Conservation (phyloP, 2,113 vertebrate genomes). For the Strix uralensis region DNA sequence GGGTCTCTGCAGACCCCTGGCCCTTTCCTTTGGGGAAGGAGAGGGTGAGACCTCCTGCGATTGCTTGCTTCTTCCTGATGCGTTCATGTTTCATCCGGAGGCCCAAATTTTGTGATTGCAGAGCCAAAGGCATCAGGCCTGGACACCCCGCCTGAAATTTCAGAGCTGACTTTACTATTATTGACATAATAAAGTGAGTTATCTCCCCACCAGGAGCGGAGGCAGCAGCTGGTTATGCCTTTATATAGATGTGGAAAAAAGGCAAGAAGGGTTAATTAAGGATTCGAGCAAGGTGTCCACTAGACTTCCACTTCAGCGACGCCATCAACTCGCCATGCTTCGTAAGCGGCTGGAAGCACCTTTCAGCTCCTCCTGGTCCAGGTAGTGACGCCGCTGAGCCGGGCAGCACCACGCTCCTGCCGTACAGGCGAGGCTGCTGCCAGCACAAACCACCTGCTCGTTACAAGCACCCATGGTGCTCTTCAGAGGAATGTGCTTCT, state of each 20-base stretch:
- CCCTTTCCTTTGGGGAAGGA: not conserved
- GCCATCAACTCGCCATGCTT: not conserved
- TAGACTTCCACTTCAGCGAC: not conserved
- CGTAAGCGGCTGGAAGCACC: not conserved
- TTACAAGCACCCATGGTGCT: not conserved
- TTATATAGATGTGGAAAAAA: not conserved
- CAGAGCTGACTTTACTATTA: not conserved
- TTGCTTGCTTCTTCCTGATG: not conserved
- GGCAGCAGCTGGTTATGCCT: not conserved
- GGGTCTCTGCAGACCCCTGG: not conserved
- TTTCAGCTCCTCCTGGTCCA: not conserved
- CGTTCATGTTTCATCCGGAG: not conserved
- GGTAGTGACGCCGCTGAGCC: fast-evolving
- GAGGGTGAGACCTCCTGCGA: not conserved
- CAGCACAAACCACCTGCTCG: not conserved
- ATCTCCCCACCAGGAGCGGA: not conserved
- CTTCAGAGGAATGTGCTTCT: not conserved
- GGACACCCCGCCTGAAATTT: not conserved
- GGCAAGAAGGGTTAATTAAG: not conserved
- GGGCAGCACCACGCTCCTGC: not conserved
- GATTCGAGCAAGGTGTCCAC: not conserved
- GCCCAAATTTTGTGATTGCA: not conserved
- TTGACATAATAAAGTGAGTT: not conserved
- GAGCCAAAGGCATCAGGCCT: not conserved
- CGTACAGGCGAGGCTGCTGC: not conserved